Conservation (phyloP, 2,797 vertebrate genomes). For the Sebastes hubbsi region DNA sequence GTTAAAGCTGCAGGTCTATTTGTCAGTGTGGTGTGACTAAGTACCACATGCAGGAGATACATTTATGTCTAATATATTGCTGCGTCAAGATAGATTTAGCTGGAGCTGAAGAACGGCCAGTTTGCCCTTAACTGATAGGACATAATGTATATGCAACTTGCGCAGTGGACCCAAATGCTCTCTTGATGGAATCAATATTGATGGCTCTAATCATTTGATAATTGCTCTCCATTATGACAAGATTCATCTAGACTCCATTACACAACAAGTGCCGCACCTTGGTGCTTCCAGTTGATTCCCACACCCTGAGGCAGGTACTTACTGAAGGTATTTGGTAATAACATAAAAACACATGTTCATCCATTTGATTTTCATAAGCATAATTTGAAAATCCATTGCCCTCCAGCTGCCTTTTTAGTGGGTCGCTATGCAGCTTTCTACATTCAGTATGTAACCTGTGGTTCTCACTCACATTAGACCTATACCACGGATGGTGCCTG, state of each 20-base stretch:
- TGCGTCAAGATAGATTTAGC: not conserved
- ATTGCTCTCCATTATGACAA: not conserved
- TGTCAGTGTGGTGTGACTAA: not conserved
- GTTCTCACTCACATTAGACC: not conserved
- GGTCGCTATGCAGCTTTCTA: not conserved
- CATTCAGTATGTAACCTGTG: not conserved
- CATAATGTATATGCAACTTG: too few species aligned
- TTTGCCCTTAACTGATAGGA: not conserved
- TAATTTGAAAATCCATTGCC: not conserved
- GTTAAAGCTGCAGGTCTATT: slow-evolving; percentile 19
- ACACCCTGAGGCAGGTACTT: slow-evolving; percentile 32
- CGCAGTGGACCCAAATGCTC: not conserved
- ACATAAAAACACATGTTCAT: not conserved
- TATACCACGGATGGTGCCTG: not conserved
- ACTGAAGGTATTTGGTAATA: slow-evolving; percentile 7
- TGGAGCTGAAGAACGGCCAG: not conserved
- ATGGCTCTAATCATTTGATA: slow-evolving; percentile 5
- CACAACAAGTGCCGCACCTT: slow-evolving; percentile 64
- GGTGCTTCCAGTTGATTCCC: slow-evolving; percentile 29
- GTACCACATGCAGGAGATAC: not conserved
- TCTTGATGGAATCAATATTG: not conserved
- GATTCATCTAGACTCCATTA: slow-evolving; percentile 32
- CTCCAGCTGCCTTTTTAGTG: not conserved
- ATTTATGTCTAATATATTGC: not conserved
- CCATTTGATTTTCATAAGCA: not conserved